Evolutionary conservation across 2,888 invertebrate genomes (phyloP), one percentile per base, ranked within the genome.

Genomic region (Lasioglossum pauxillum): DNA sequence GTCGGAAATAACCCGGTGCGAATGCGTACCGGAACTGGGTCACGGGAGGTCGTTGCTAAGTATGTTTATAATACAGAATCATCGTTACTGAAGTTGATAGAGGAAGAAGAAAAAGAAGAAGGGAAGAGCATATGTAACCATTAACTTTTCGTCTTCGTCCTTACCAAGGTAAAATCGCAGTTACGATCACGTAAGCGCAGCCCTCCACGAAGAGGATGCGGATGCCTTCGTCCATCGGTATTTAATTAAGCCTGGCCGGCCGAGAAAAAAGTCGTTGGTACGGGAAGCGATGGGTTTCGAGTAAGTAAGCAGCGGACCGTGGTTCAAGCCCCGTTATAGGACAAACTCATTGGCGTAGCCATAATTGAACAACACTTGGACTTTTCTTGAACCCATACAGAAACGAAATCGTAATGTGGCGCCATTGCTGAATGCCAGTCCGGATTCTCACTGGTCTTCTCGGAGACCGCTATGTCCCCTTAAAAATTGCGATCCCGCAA

Each of bases 211-310:
- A 41, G 75, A 77, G 57, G 77, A 79, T 77, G 75, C 75, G 73
- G 69, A 85, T 78, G 67, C 90, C 80, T 83, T 77, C 64, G 77
- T 85, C 64, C 57, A 81, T 75, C 74, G 87, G 88, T 87, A 92
- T 92, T 92, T 89, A 91, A 91, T 90, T 88, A 91, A 90, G 83
- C 84, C 89, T 72, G 78, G 80, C 78, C 75, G 78, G 60, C 79
- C 78, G 53, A 72, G 78, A 85, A 91, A 90, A 69, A 92, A 92
- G 92, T 87, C 78, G 88, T 84, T 88, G 88, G 75, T 87, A 83
- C 92, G 90, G 92, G 91, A 91, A 91, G 91, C 88, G 85, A 91
- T 90, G 92, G 88, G 92, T 92, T 90, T 91, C 85, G 91, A 89
- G 88, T 90, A 84, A 83, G 84, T 86, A 83, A 78, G 84, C 88